Evolutionary conservation across 1,140 invertebrate species (phyloP), one percentile per base, ranked within the genome.

Genomic region (Cepaea nemoralis): DNA sequence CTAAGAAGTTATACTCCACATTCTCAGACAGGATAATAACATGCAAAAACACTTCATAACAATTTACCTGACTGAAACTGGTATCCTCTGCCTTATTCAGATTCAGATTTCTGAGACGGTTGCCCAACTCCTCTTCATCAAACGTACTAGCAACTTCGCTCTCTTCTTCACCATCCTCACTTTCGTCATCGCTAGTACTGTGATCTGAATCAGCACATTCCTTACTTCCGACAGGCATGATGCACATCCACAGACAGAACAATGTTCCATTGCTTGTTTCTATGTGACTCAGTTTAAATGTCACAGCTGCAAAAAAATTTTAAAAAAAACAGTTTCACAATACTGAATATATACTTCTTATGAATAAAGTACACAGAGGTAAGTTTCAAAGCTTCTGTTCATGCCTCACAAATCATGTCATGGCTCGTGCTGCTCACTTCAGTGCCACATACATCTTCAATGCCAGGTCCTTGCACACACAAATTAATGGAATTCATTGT

Each of bases 211-310:
- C 1, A 24, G 19, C 6, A 27, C 31, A 1, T 14, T 75, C 73
- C 19, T 31, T 33, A 24, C 16, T 33, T 5, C 2, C 24, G 1
- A 0, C 2, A 1, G 14, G 27, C 27, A 50, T 3, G 42, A 77
- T 27, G 59, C 39, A 77, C 12, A 77, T 22, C 75, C 75, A 77
- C 14, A 77, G 35, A 45, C 75, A 77, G 75, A 63, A 77, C 31
- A 63, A 35, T 2, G 37, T 24, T 19, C 5, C 24, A 22, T n/a
- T 39, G 35, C 1, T 3, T n/a, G 75, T 63, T 24, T 39, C 31
- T 33, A 77, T 35, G 35, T 33, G 16, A 33, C 75, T 42, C 31
- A 77, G 19, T 24, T 77, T 77, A 24, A 77, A 55, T 0, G 55
- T 39, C 39, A 59, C 75, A 63, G 59, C 75, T 77, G 31, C 1